A percentile compares a stretch with the other conserved stretches of the same genome.
Conservation (phyloP, 2,797 vertebrate genomes). For the Telmatherina bonti region DNA sequence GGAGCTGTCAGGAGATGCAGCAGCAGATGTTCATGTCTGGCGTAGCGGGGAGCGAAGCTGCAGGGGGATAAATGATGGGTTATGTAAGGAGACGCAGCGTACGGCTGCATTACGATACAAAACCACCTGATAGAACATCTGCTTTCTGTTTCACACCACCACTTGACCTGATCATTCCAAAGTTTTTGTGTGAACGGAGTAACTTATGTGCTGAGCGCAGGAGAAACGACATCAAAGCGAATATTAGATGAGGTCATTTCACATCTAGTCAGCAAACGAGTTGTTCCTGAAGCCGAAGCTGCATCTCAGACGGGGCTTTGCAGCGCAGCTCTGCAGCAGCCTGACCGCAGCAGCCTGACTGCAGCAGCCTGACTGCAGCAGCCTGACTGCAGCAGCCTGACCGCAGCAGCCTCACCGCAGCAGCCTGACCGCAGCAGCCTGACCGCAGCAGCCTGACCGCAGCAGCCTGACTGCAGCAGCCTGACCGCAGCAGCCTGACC, state of each 20-base stretch:
- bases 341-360: conserved; percentile 39
- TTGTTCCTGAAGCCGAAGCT: conserved; percentile 49
- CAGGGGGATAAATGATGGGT: conserved; percentile 53
- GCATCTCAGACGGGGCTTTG: conserved; percentile 44
- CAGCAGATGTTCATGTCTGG: conserved; percentile 18
- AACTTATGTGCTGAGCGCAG: conserved; percentile 66
- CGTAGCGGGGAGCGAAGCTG: conserved; percentile 17
- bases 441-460: too few species aligned
- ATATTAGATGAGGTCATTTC: conserved; percentile 72
- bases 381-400: too few species aligned
- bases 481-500: too few species aligned
- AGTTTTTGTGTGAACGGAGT: conserved; percentile 40
- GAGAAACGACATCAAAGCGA: conserved; percentile 70
- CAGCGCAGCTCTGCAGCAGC: conserved; percentile 40
- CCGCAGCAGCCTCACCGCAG: too few species aligned
- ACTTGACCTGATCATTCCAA: conserved; percentile 37
- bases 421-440: too few species aligned
- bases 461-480: too few species aligned
- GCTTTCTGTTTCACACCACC: conserved; percentile 35
- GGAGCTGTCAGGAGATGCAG: conserved; percentile 18
- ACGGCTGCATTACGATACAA: conserved; percentile 33
- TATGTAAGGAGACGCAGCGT: conserved; percentile 45
- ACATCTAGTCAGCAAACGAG: conserved; percentile 72
- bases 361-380: too few species aligned
- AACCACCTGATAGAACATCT: conserved; percentile 60